A percentile compares a stretch with the other conserved stretches of the same genome.
Conservation (phyloP, 2,888 invertebrate species). For the Torymus aiolomorphi region DNA sequence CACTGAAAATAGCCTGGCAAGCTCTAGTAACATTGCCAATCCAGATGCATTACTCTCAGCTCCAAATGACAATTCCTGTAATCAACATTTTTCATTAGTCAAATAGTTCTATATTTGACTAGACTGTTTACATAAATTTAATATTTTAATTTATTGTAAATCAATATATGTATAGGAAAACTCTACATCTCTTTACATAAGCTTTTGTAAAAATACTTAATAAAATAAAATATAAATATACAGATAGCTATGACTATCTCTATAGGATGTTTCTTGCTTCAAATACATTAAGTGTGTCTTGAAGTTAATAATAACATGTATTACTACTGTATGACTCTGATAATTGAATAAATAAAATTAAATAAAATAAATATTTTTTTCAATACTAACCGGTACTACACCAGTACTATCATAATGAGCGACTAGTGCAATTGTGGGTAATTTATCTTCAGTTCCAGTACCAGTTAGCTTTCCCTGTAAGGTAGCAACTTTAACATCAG, state of each 20-base stretch:
- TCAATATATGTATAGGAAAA: too few relatives aligned
- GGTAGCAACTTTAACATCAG: conserved; percentile 90
- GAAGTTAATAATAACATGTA: too few relatives aligned
- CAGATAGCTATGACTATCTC: too few relatives aligned
- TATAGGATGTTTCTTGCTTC: too few relatives aligned
- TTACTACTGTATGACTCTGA: too few relatives aligned
- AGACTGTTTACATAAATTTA: too few relatives aligned
- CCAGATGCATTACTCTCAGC: conserved; percentile 96
- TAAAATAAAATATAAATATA: background rate
- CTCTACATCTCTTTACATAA: too few relatives aligned
- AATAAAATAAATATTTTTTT: background rate
- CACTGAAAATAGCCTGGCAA: conserved; percentile 91
- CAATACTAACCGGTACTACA: conserved; percentile 85
- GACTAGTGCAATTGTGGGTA: conserved; percentile 92
- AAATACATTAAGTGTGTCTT: too few relatives aligned
- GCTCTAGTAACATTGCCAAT: conserved; percentile 89
- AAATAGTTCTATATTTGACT: too few relatives aligned
- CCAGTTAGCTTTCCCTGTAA: conserved; percentile 90
- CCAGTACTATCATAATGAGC: conserved; percentile 96
- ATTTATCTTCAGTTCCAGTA: conserved; percentile 82
- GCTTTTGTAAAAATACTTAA: background rate
- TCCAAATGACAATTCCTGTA: conserved; percentile 89
- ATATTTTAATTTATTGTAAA: too few relatives aligned
- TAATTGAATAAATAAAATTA: background rate
- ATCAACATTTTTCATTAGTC: conserved; percentile 4